These are phyloP conservation scores for Pseudochirops corinnae DNA, from an alignment of 2,797 vertebrate genomes.

Conservation along the genomic window DNA sequence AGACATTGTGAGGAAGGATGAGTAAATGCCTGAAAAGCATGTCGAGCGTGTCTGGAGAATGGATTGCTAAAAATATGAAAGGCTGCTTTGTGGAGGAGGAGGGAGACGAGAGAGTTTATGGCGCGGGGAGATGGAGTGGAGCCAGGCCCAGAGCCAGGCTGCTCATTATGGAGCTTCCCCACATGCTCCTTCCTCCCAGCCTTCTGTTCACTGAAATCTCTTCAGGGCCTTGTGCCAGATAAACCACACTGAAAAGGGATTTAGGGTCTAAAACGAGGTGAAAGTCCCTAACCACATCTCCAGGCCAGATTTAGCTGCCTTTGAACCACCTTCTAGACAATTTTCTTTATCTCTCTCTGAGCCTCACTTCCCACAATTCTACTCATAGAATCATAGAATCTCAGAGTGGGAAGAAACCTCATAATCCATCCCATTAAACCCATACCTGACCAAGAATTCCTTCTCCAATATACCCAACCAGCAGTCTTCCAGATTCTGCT, in stretches of 20 bases:
- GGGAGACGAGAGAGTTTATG: neutral
- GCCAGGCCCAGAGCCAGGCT: neutral
- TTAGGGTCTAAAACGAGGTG: neutral
- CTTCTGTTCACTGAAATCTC: neutral
- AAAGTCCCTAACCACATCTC: neutral
- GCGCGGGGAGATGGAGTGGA: neutral
- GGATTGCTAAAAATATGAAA: constrained; percentile 32
- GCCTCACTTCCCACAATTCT: neutral
- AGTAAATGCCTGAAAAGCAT: neutral
- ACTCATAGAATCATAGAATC: neutral
- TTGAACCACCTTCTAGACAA: neutral
- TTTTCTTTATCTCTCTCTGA: neutral
- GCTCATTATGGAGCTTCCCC: neutral
- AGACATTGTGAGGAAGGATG: neutral
- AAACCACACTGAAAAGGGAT: neutral
- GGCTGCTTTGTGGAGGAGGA: neutral
- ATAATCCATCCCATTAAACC: neutral
- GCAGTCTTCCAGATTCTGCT: neutral
- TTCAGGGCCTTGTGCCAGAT: neutral
- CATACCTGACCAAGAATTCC: neutral
- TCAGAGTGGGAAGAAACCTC: neutral
- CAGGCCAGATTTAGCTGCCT: neutral
- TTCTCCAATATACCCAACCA: neutral
- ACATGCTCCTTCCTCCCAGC: neutral
- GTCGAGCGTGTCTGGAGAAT: neutral